These are phyloP conservation scores for Oscheius sp. DNA, from an alignment of 2,888 invertebrate species.

Conservation along the genomic window DNA sequence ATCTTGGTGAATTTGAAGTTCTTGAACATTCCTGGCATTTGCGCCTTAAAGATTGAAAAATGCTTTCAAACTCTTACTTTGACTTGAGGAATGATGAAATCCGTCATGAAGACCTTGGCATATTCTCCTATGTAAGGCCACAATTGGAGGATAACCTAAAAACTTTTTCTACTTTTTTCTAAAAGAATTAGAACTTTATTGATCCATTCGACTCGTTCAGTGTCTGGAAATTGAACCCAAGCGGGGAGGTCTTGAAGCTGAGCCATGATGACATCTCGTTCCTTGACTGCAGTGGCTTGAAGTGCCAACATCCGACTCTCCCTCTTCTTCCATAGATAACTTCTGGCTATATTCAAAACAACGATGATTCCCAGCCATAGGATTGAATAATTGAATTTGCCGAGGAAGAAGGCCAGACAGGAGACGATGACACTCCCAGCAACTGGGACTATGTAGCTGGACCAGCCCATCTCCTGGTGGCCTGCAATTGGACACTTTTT, in stretches of 20 bases:
- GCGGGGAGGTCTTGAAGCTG: constrained; percentile 69
- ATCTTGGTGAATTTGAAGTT: constrained; percentile 93
- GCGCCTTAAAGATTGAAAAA: constrained; percentile 72
- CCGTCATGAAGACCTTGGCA: constrained; percentile 83
- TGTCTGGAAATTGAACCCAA: constrained; percentile 71
- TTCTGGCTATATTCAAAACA: constrained; percentile 62
- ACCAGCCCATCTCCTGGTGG: constrained; percentile 53
- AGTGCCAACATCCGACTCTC: constrained; percentile 56
- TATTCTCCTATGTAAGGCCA: constrained; percentile 97
- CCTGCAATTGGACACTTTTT: constrained; percentile 8
- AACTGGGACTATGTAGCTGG: constrained; percentile 59
- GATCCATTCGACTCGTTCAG: constrained; percentile 71
- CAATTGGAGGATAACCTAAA: constrained; percentile 67
- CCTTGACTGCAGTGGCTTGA: constrained; percentile 52
- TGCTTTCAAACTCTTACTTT: constrained; percentile 29
- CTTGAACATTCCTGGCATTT: constrained; percentile 82
- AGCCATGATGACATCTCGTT: constrained; percentile 67
- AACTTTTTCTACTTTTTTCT: background rate
- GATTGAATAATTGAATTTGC: constrained; percentile 27
- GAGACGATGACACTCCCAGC: constrained; percentile 50
- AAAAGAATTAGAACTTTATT: constrained; percentile 60
- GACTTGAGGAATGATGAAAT: constrained; percentile 84
- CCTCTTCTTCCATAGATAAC: constrained; percentile 66
- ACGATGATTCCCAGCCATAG: constrained; percentile 45
- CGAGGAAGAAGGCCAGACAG: constrained; percentile 50